Evolutionary conservation across 2,888 invertebrate genomes (phyloP).

Genomic region (Ypsolopha scabrella): DNA sequence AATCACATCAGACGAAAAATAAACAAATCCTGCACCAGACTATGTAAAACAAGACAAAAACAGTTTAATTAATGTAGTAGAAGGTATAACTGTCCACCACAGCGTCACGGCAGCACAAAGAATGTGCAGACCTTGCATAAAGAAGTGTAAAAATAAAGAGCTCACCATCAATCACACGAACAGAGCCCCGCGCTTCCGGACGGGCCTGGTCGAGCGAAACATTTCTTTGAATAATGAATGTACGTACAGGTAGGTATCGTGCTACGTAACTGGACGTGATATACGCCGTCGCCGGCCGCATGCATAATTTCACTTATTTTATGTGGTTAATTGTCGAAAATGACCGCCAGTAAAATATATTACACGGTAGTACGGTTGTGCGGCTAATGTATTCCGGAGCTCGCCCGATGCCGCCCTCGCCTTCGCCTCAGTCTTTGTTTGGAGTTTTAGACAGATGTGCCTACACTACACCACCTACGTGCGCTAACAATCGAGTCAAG

Average conservation of each 20-base stretch:
- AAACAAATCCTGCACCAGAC: background rate
- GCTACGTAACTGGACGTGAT: slow-evolving; percentile 69
- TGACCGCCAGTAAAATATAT: slow-evolving; percentile 68
- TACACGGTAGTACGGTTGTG: slow-evolving; percentile 48
- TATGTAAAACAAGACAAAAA: background rate
- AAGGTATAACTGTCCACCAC: background rate
- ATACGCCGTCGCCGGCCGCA: slow-evolving; percentile 69
- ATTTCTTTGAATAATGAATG: slow-evolving; percentile 71
- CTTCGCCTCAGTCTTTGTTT: slow-evolving; percentile 42
- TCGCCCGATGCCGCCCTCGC: slow-evolving; percentile 29
- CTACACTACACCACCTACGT: background rate
- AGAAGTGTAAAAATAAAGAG: slow-evolving; percentile 55
- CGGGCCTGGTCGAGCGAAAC: slow-evolving; percentile 60
- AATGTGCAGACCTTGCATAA: slow-evolving; percentile 18
- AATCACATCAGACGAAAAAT: too few species aligned
- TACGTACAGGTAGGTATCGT: slow-evolving; percentile 55
- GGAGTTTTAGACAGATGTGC: slow-evolving; percentile 12
- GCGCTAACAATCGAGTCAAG: background rate
- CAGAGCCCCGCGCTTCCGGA: slow-evolving; percentile 59
- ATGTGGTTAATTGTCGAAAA: slow-evolving; percentile 72
- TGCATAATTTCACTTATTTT: slow-evolving; percentile 71
- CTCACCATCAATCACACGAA: slow-evolving; percentile 65
- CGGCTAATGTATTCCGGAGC: slow-evolving; percentile 62
- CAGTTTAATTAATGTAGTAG: too few species aligned
- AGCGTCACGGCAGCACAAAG: slow-evolving; percentile 13